Percentiles rank a stretch among this genome's conserved stretches.
Evolutionary conservation across 2,888 invertebrate species (phyloP).

Genomic region (Lasioglossum zephyrum): DNA sequence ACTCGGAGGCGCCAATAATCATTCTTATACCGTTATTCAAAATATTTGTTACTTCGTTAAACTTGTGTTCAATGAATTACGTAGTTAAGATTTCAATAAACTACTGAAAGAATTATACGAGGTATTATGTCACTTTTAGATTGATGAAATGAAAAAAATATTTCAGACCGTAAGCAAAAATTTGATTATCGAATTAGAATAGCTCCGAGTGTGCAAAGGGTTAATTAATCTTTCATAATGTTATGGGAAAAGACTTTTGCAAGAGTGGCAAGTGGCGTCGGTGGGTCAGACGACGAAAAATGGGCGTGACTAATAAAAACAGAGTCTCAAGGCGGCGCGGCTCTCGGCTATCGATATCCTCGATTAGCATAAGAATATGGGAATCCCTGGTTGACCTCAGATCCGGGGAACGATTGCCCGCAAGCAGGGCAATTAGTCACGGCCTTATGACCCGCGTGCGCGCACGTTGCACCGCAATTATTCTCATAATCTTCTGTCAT

Average conservation of each 20-base stretch:
- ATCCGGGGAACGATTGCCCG: conserved; percentile 56
- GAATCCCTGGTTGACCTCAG: conserved; percentile 54
- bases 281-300: not conserved
- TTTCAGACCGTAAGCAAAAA: too few relatives aligned
- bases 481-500: conserved; percentile 74
- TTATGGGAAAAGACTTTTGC: not conserved
- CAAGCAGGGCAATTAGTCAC: conserved; percentile 70
- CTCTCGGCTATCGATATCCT: conserved; percentile 48
- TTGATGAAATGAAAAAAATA: too few relatives aligned
- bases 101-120: too few relatives aligned
- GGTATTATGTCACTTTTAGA: too few relatives aligned
- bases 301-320: not conserved
- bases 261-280: not conserved
- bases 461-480: conserved; percentile 63
- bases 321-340: conserved; percentile 1
- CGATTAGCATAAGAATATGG: conserved; percentile 63
- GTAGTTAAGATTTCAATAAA: too few relatives aligned
- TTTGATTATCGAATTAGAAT: too few relatives aligned
- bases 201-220: too few relatives aligned
- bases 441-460: conserved; percentile 56
- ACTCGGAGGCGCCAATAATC: too few relatives aligned
- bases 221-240: not conserved
- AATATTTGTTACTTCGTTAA: too few relatives aligned
- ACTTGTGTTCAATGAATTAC: too few relatives aligned
- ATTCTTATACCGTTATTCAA: too few relatives aligned